Evolutionary conservation across 2,113 vertebrate genomes (phyloP), one percentile per base, ranked within the genome.

Genomic region (Silurus glanis): DNA sequence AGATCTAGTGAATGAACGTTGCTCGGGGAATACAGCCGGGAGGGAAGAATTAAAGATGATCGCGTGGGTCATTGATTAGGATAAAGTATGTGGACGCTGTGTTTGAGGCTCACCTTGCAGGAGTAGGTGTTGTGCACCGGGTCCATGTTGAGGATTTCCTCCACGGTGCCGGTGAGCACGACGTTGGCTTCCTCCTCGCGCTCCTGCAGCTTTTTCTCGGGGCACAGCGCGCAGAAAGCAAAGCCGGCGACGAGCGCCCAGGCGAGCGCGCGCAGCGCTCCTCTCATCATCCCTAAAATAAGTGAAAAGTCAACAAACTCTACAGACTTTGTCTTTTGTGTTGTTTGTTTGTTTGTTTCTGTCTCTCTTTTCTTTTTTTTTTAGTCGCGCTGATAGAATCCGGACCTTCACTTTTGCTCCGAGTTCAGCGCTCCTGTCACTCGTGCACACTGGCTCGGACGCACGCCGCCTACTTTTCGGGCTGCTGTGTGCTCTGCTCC

Each of bases 41-140:
- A 8, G 9, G 53, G 56, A 6, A 4, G n/a, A 28, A 37, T 47
- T 47, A 5, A 12, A 45, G 16, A 6, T 5, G 56, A 23, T 28
- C 7, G 19, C 17, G 45, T 5, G 21, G 53, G n/a, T 5, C 16
- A 78, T 25, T 25, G 1, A 56, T 28, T 78, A 25, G 23, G 28
- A 51, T 28, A 13, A 28, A 21, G 47, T 23, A 0, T 37, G 1
- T 21, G 25, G 13, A 83, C 47, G 55, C 51, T 49, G 12, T 58
- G 51, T 45, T 3, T 2, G 3, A 49, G 19, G 78, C 88, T 94
- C 93, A 99, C 97, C 97, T 98, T 99, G 96, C 98, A 98, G 0
- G 97, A 99, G 86, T 99, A 99, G 66, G 97, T 98, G 88, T 97
- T 97, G 80, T 97, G 97, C 74, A 99, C 97, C n/a, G 97, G 97